A percentile compares a stretch with the other conserved stretches of the same genome.
These are phyloP conservation scores for Felis chaus DNA, from an alignment of 2,113 vertebrate species.

Conservation along the genomic window DNA sequence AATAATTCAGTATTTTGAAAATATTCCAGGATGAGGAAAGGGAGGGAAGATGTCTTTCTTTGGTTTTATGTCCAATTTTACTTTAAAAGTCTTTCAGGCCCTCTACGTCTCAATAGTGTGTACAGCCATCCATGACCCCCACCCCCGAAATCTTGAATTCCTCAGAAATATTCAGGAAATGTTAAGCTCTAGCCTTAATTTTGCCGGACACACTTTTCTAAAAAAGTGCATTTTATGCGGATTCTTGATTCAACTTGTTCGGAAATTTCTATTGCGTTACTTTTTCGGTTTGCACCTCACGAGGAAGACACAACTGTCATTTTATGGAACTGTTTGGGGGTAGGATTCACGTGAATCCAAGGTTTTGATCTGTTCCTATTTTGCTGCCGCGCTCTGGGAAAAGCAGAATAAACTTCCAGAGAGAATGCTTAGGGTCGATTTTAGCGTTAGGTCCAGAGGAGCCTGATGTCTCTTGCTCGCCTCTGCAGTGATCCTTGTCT, in stretches of 20 bases:
- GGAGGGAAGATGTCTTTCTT: conserved; percentile 8
- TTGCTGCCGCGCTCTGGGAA: background rate
- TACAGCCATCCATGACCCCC: too few species aligned
- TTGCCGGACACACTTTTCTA: background rate
- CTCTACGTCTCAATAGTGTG: background rate
- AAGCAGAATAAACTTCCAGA: background rate
- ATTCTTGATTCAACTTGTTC: background rate
- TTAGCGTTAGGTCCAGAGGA: background rate
- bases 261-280: background rate
- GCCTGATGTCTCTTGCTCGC: too few species aligned
- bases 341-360: background rate
- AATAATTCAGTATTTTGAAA: conserved; percentile 64
- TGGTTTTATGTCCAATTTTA: background rate
- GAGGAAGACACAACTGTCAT: background rate
- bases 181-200: background rate
- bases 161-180: background rate
- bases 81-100: background rate
- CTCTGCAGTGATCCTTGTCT: fast-evolving
- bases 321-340: background rate
- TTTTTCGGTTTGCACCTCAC: background rate
- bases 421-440: background rate
- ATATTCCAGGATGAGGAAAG: background rate
- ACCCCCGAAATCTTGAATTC: background rate
- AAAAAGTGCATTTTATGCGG: background rate
- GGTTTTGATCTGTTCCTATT: background rate